Evolutionary conservation across 2,113 vertebrate genomes (phyloP), one percentile per base, ranked within the genome.

Genomic region (Misgurnus anguillicaudatus): DNA sequence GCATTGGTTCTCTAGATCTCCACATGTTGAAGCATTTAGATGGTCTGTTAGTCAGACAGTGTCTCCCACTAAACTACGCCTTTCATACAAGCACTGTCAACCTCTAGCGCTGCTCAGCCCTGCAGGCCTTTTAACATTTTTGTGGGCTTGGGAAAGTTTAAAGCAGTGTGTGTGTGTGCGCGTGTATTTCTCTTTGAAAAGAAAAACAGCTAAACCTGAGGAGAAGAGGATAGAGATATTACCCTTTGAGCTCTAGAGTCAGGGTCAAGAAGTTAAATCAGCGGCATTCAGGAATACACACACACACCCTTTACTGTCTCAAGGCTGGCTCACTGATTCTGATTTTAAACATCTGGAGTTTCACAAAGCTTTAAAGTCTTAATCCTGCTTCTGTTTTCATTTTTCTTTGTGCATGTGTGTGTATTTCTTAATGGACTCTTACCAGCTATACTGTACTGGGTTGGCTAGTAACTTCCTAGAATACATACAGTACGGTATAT

Each of bases 301-400:
- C 55, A 24, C 57, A 21, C 48, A 77, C 16, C 16, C 19, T 67
- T 71, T 75, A 82, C 82, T 65, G 83, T 83, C 84, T 83, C 85
- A 84, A 67, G 77, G 78, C 81, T 83, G 83, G 80, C 89, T 87
- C 87, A 88, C 82, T 74, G 68, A 82, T 75, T 89, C 81, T 79
- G 77, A 86, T 91, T 89, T 87, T 87, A 87, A 90, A 90, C 90
- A 91, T 89, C 87, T 91, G 90, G 82, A 24, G 51, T 72, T 60
- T 76, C 47, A 69, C 42, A 51, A 74, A 75, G 65, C 83, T 84
- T 87, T 77, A 91, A 88, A 88, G 88, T 83, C 36, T 16, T 63
- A 17, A 60, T 78, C 14, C 67, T 77, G 72, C 76, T 81, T 38
- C 19, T 73, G 76, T 86, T 82, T 84, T 63, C 57, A 16, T 19